Evolutionary conservation across 2,888 invertebrate species (phyloP), one percentile per base, ranked within the genome.

Genomic region (Dendrolimus houi): DNA sequence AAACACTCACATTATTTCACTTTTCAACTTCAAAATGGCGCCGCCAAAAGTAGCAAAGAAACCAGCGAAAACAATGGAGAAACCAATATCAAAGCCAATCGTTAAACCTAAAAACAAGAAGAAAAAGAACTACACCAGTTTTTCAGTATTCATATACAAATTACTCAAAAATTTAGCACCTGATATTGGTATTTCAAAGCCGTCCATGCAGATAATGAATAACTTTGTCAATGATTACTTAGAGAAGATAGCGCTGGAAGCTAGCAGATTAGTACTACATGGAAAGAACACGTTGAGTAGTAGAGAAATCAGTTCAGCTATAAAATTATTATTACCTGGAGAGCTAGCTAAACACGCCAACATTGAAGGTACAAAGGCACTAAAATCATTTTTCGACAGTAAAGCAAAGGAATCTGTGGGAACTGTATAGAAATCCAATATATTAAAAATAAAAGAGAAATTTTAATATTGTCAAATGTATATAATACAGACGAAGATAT

Each of bases 201-300:
- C 94, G 67, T 93, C 94, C 0, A 95, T 95, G 93, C 78, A 91
- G 66, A 94, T 95, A 64, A 94, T 95, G 94, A 94, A 95, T 78
- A 93, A 93, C 68, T 95, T 95, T 62, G 93, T 96, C 0, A 94
- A 93, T 65, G 95, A 96, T 66, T 93, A 95, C 69, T 89, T 96
- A 69, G 95, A 96, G 74, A 92, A 93, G 54, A 93, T 96, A 54
- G 94, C 94, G 0, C 82, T 88, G 0, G 94, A 95, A 71, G 92
- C 94, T 0, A 92, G 93, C 0, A 92, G 92, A 56, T 72, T 95
- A 59, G 93, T 93, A 0, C 92, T 92, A 9, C 93, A 93, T 72
- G 92, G 92, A 62, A 94, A 94, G 54, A 92, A 91, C 0, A 95
- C 95, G 0, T 88, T 96, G 71, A 92, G 93, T 0, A 93, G 93